Evolutionary conservation across 1,140 invertebrate species (phyloP).

Genomic region (Euura lappo): DNA sequence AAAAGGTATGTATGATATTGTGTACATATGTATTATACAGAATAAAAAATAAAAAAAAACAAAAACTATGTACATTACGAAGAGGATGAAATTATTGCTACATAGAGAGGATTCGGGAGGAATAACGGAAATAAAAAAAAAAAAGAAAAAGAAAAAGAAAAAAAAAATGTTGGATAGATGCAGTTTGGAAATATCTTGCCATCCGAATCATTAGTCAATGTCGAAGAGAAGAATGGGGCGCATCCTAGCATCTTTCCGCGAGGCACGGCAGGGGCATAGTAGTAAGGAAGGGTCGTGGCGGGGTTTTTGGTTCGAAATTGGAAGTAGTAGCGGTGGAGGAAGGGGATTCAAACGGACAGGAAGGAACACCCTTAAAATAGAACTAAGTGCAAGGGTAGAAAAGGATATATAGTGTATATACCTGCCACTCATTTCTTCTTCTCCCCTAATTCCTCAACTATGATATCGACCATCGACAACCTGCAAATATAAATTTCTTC

Average conservation of each 20-base stretch:
- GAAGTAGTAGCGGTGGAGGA: too few species aligned
- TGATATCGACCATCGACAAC: too few species aligned
- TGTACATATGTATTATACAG: not conserved
- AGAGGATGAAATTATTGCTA: not conserved
- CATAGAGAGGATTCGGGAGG: not conserved
- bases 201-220: conserved; percentile 47
- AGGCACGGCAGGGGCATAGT: conserved; percentile 20
- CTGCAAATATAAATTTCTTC: too few species aligned
- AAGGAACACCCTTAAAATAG: conserved; percentile 34
- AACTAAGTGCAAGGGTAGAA: conserved; percentile 37
- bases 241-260: conserved; percentile 40
- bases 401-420: not conserved
- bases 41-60: too few species aligned
- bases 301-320: too few species aligned
- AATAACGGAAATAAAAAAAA: not conserved
- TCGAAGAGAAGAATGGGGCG: conserved; percentile 47
- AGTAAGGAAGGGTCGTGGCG: conserved; percentile 29
- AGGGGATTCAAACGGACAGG: not conserved
- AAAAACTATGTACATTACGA: not conserved
- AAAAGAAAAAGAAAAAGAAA: not conserved
- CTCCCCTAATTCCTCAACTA: too few species aligned
- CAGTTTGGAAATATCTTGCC: conserved; percentile 8
- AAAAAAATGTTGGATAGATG: conserved; percentile 3
- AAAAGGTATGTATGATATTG: not conserved
- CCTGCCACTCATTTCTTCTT: too few species aligned